These are phyloP conservation scores for Nibea coibor DNA, from an alignment of 2,113 vertebrate genomes.

Conservation along the genomic window DNA sequence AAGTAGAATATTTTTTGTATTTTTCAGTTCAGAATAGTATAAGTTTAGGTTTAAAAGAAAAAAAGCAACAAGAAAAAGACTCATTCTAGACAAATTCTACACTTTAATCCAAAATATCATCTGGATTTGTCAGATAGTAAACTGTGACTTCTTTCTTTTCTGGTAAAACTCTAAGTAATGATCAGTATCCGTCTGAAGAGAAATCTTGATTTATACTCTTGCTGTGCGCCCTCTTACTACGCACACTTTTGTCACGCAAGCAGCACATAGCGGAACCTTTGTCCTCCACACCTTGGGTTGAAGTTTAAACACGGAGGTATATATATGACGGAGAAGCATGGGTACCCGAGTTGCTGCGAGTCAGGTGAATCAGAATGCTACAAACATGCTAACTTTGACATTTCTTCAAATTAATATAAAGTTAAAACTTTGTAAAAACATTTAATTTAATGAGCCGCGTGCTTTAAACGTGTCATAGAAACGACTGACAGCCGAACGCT, in stretches of 20 bases:
- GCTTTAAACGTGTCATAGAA: neutral
- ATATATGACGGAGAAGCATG: constrained; percentile 71
- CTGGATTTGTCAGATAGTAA: neutral
- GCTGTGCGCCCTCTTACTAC: neutral
- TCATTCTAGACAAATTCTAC: no score
- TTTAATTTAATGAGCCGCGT: accelerated
- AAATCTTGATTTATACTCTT: neutral
- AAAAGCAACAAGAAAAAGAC: neutral
- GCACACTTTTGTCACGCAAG: neutral
- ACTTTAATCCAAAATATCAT: no score
- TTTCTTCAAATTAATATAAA: neutral
- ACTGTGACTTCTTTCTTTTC: no score
- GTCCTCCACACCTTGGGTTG: accelerated
- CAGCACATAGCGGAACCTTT: constrained; percentile 58
- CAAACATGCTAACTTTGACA: neutral
- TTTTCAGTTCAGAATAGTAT: neutral
- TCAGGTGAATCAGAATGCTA: constrained; percentile 50
- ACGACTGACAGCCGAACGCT: neutral
- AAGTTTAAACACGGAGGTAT: constrained; percentile 30
- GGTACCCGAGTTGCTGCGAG: neutral
- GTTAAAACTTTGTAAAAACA: neutral
- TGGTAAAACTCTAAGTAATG: no score
- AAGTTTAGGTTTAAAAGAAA: neutral
- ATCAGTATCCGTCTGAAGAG: neutral
- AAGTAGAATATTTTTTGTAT: neutral